Percentiles rank a stretch among this genome's conserved stretches.
These are phyloP conservation scores for Eupristina koningsbergeri DNA, from an alignment of 1,140 invertebrate genomes.

Conservation along the genomic window DNA sequence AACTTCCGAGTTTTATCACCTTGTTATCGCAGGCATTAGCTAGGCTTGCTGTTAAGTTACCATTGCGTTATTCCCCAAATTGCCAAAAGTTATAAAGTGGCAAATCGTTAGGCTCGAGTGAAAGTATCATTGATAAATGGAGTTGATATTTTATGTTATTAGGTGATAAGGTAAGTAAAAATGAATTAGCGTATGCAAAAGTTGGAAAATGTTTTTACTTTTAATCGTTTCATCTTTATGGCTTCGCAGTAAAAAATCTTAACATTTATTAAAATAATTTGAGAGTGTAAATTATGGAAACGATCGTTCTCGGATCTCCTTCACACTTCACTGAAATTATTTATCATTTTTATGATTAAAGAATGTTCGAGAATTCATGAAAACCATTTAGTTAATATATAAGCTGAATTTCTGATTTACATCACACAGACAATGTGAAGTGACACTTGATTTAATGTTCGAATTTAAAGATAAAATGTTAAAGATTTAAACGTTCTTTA, in stretches of 20 bases:
- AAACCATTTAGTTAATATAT: neutral
- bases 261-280: neutral
- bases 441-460: neutral
- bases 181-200: neutral
- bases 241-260: neutral
- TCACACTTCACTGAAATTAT: too few species aligned
- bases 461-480: neutral
- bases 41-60: neutral
- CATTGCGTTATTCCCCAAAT: neutral
- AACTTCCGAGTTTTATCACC: too few species aligned
- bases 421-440: neutral
- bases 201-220: neutral
- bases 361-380: neutral
- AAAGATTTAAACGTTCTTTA: too few species aligned
- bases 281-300: neutral
- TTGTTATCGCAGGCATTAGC: too few species aligned
- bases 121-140: neutral
- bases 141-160: neutral
- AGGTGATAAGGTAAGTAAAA: too few species aligned
- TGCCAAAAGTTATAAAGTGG: neutral
- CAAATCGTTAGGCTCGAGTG: neutral
- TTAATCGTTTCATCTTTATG: too few species aligned
- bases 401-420: neutral
- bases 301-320: too few species aligned
- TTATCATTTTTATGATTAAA: too few species aligned